Evolutionary conservation across 1,140 invertebrate genomes (phyloP), one percentile per base, ranked within the genome.

Genomic region (Neuroterus valhalla): DNA sequence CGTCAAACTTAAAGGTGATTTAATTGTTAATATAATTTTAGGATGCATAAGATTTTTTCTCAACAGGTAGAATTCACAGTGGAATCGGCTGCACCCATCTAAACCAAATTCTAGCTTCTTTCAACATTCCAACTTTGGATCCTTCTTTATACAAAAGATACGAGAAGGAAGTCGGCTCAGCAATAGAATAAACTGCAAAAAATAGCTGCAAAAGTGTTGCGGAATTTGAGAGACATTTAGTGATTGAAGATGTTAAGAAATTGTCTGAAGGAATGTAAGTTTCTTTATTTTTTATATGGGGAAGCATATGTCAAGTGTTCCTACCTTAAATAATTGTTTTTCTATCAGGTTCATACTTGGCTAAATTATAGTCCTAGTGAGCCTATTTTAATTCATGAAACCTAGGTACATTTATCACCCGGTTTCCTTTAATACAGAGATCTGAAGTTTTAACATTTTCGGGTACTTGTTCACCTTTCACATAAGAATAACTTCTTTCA

Each of bases 101-200:
- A 14, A 74, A 75, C 19, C 75, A 79, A 75, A 45, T 79, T 3
- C 38, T 79, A 8, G 70, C 72, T 10, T 79, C 72, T 44, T 45
- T 76, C 10, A 50, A 77, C 42, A 70, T 71, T 26, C 74, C 78
- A 43, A 21, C 0, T 3, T 43, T 79, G 5, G 6, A 2, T 17
- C 15, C 43, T 14, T 10, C 1, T 11, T n/a, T 77, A 2, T 80
- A 26, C n/a, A 80, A 80, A 70, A 52, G 62, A 31, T 80, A 80
- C 68, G 78, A 80, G 45, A 45, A 70, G 3, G 67, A 77, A 72
- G 66, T 76, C 3, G 78, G 75, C 11, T 42, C n/a, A 46, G 42
- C 44, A 5, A 72, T 76, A 5, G 74, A 78, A 68, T n/a, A 68
- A 45, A 68, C 48, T 26, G 77, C 77, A n/a, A 73, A 78, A 48